Evolutionary conservation across 2,113 vertebrate genomes (phyloP).

Genomic region (Bufo gargarizans): DNA sequence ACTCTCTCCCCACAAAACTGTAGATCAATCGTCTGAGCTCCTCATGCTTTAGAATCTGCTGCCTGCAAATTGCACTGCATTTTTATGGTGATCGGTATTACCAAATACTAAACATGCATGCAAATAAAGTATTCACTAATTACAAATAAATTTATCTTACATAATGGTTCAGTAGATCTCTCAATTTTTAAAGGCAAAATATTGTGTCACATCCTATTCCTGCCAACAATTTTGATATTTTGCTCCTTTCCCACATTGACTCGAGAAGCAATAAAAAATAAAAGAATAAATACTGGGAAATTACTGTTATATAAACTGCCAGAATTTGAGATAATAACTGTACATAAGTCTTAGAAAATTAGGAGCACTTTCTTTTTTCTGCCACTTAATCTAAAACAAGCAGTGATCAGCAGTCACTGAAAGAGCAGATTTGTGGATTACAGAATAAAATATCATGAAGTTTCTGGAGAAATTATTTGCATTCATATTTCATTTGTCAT

Average conservation of each 20-base stretch:
- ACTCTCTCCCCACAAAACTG: too few species aligned
- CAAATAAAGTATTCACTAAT: too few species aligned
- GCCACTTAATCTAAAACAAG: not conserved
- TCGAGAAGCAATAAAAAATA: not conserved
- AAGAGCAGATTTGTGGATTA: not conserved
- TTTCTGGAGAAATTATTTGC: constrained; percentile 35
- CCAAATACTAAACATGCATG: too few species aligned
- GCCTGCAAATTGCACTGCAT: too few species aligned
- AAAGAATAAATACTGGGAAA: too few species aligned
- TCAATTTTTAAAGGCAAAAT: not conserved
- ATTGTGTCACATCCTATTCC: not conserved
- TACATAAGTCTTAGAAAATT: not conserved
- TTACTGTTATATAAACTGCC: not conserved
- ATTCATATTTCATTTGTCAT: constrained; percentile 21
- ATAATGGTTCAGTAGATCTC: not conserved
- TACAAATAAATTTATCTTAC: not conserved
- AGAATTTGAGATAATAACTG: constrained; percentile 8
- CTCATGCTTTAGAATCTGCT: too few species aligned
- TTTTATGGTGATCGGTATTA: too few species aligned
- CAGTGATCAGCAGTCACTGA: not conserved
- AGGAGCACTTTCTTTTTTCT: constrained; percentile 16
- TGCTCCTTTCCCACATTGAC: not conserved
- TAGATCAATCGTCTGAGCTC: too few species aligned
- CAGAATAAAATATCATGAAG: not conserved
- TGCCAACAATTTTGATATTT: not conserved